Conservation (phyloP, 2,797 vertebrate species). For the Falco novaeseelandiae region DNA sequence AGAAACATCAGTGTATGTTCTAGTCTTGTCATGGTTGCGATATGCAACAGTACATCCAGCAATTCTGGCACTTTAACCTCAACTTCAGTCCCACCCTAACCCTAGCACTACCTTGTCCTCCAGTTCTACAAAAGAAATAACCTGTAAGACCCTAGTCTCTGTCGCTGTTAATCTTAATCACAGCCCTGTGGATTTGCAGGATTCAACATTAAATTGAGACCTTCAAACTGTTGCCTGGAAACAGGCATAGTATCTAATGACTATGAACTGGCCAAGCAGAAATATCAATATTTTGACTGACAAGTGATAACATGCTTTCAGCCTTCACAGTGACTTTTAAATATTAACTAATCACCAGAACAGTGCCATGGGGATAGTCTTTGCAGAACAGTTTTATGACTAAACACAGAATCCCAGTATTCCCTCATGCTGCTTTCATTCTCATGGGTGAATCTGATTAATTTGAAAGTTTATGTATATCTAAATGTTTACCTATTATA, state of each 20-base stretch:
- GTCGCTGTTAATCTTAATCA: background rate
- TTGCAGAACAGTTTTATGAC: background rate
- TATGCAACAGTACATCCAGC: background rate
- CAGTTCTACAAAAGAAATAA: background rate
- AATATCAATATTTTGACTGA: background rate
- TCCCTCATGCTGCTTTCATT: background rate
- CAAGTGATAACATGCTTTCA: background rate
- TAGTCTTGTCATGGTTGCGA: background rate
- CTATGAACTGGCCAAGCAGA: background rate
- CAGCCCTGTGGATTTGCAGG: background rate
- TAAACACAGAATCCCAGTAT: background rate
- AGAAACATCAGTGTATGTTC: background rate
- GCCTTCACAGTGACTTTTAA: background rate
- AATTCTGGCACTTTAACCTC: background rate
- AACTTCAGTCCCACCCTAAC: background rate
- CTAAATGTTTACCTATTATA: background rate
- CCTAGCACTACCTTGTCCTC: background rate
- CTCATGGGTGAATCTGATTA: background rate
- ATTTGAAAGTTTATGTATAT: background rate
- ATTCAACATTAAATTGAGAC: background rate
- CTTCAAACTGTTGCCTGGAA: background rate
- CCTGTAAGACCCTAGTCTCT: too few species aligned
- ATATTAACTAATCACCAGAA: background rate
- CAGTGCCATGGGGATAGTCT: background rate
- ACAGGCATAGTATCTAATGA: background rate